Evolutionary conservation across 2,113 vertebrate species (phyloP).

Genomic region (Aspiorhynchus laticeps): DNA sequence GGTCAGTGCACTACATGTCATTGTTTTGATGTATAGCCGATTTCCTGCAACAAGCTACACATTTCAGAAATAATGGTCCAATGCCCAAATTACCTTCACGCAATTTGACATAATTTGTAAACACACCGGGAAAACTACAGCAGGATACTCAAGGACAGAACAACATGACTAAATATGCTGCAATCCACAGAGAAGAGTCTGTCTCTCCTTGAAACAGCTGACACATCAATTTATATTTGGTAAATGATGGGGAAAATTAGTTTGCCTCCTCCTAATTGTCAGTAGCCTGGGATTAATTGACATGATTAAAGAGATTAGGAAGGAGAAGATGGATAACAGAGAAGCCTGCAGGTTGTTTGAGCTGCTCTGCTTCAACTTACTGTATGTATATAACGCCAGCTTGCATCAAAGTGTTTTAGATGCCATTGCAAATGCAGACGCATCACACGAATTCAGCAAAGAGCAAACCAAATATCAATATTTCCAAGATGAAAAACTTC

Average conservation of each 20-base stretch:
- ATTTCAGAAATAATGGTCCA: not conserved
- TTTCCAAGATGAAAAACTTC: not conserved
- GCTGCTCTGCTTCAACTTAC: constrained; percentile 16
- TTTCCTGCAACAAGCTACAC: not conserved
- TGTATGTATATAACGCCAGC: not conserved
- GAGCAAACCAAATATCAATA: not conserved
- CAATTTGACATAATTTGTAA: constrained; percentile 28
- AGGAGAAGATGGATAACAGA: not conserved
- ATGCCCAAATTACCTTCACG: not conserved
- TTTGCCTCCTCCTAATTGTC: constrained; percentile 44
- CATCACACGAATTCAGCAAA: not conserved
- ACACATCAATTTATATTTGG: constrained; percentile 33
- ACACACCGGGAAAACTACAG: not conserved
- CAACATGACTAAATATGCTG: constrained; percentile 11
- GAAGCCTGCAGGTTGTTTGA: constrained; percentile 18
- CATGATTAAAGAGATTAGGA: constrained; percentile 44
- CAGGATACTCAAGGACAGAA: constrained; percentile 11
- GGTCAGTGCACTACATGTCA: constrained; percentile 26
- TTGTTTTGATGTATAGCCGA: constrained; percentile 23
- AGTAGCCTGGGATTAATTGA: constrained; percentile 39
- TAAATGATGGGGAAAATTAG: constrained; percentile 24
- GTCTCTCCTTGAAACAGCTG: not conserved
- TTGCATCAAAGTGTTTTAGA: not conserved
- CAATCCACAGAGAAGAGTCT: not conserved
- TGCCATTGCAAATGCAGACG: not conserved